These are phyloP conservation scores for Epizoanthus stellaris DNA, from an alignment of 92 coral and sea anemone genomes.

Conservation along the genomic window DNA sequence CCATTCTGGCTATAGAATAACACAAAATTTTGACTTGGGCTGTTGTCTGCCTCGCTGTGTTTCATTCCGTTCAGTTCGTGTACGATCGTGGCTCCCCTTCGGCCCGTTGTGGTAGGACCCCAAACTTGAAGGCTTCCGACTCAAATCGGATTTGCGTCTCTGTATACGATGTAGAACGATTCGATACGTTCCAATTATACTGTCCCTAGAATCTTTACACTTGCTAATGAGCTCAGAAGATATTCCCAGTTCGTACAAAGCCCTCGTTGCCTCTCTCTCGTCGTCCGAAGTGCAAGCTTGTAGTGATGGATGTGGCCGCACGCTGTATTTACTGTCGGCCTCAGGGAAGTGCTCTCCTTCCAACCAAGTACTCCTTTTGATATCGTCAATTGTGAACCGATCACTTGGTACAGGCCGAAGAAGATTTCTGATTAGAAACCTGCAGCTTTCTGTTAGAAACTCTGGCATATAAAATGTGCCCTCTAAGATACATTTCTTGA, in stretches of 20 bases:
- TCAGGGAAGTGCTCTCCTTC: conserved; percentile 89
- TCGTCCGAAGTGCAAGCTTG: conserved; percentile 69
- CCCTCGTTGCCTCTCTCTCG: conserved; percentile 77
- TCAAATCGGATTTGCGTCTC: conserved; percentile 73
- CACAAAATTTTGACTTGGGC: conserved; percentile 91
- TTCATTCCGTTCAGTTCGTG: conserved; percentile 30
- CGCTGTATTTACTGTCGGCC: conserved; percentile 76
- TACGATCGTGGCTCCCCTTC: conserved; percentile 53
- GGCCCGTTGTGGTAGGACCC: conserved; percentile 64
- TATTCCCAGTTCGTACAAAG: conserved; percentile 81
- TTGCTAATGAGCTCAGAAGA: conserved; percentile 70
- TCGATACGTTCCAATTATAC: conserved; percentile 93
- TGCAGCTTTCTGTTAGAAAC: conserved; percentile 88
- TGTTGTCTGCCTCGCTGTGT: conserved; percentile 40
- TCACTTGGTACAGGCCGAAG: conserved; percentile 92
- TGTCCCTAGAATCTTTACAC: conserved; percentile 80
- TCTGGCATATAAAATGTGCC: conserved; percentile 96
- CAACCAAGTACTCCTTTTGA: conserved; percentile 83
- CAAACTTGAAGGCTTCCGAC: conserved; percentile 72
- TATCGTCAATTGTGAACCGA: conserved; percentile 89
- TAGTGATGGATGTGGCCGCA: conserved; percentile 65
- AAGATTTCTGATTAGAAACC: conserved; percentile 83
- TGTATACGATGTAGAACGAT: conserved; percentile 89
- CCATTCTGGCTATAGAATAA: conserved; percentile 65
- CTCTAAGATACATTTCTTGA: conserved; percentile 93